Base-by-base conservation (phyloP, 2,113 vertebrate genomes). In the Corydoras sp. region DNA sequence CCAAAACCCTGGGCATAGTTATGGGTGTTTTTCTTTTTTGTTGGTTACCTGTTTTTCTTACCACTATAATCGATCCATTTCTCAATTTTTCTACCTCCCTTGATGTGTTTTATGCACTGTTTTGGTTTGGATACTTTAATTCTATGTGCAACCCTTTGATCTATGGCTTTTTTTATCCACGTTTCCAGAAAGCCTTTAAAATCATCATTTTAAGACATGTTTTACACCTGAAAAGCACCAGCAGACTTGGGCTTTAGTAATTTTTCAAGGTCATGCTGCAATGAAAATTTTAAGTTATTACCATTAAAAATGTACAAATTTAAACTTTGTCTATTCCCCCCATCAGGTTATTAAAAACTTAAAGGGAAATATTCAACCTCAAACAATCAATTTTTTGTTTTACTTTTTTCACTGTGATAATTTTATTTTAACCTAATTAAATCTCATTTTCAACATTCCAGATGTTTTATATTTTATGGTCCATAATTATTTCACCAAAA, bases 91-190 rank as follows among this genome's bases (percentile, higher is more conserved):
- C 13, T 0, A 71, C 31, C 32, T 56, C 74, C 18, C 6, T 0
- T 4, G 32, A 31, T 55, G 56, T 76, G 5, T 78, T 71, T 67
- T 68, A 76, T 56, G 63, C 50, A 15, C 60, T 76, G 10, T 56
- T 66, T 12, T 76, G 74, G 74, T 76, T 76, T 15, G 74, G 68
- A 11, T 76, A 76, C 49, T 59, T 76, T 2, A 71, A 76, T 24
- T 76, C 74, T 2, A 66, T 49, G 9, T 71, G 62, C 15, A 76
- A 76, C 30, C 74, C 68, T 1, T 10, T 76, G 35, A 58, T 76
- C 5, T 76, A 76, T 32, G 74, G 68, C 0, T 71, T 76, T 18
- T 76, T 76, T 14, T 75, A 75, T 48, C 73, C 73, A 4, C 55
- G 67, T 2, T 75, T 75, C 51, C 60, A 65, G 15, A 75, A 65